Evolutionary conservation across 1,140 invertebrate genomes (phyloP).

Genomic region (Drosophila fuyamai): DNA sequence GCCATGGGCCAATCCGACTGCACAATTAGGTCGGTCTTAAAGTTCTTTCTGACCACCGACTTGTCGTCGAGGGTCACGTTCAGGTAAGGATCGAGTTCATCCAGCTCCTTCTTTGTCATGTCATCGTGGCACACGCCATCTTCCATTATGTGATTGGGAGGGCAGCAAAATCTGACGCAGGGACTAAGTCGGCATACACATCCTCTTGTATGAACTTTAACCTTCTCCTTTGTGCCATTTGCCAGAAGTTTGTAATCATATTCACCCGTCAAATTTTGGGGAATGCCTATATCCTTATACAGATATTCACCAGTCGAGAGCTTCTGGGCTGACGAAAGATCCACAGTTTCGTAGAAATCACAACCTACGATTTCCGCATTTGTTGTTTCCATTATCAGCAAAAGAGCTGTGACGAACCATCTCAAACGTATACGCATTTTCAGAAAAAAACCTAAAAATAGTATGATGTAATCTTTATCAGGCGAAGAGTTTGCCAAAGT

Average conservation of each 20-base stretch:
- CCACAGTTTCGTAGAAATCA: slow-evolving; percentile 63
- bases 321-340: slow-evolving; percentile 20
- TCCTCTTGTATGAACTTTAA: slow-evolving; percentile 48
- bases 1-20: slow-evolving; percentile 43
- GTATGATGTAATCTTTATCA: no score
- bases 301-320: slow-evolving; percentile 59
- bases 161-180: slow-evolving; percentile 68
- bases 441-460: no score
- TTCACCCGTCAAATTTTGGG: slow-evolving; percentile 33
- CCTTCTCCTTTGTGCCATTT: slow-evolving; percentile 3
- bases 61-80: slow-evolving; percentile 44
- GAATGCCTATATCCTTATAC: slow-evolving; percentile 54
- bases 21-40: slow-evolving; percentile 45
- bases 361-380: slow-evolving; percentile 42
- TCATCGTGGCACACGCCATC: slow-evolving; percentile 9
- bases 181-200: slow-evolving; percentile 53
- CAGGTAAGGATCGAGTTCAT: slow-evolving; percentile 29
- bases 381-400: background rate
- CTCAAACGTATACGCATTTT: background rate
- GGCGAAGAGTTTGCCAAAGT: no score
- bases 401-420: background rate
- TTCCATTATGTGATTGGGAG: slow-evolving; percentile 10
- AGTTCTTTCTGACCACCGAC: slow-evolving; percentile 13
- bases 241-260: slow-evolving; percentile 42
- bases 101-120: slow-evolving; percentile 1